Evolutionary conservation across 2,113 vertebrate genomes (phyloP), one percentile per base, ranked within the genome.

Genomic region (Argyrosomus japonicus): DNA sequence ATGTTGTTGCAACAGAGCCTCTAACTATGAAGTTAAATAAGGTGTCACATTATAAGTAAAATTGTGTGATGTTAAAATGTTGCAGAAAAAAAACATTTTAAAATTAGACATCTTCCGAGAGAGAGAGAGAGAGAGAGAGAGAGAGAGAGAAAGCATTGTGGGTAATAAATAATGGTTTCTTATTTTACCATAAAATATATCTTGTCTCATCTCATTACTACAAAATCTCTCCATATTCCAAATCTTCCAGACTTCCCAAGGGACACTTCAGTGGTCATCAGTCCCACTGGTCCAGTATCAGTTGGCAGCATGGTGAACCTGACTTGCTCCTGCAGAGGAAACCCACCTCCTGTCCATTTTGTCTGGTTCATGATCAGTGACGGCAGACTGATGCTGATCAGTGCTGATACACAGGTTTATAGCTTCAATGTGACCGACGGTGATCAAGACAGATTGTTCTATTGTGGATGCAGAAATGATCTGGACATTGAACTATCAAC

Each of bases 291-390:
- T 32, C 47, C 63, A 29, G 75, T 77, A 25, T 67, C 75, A 47
- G 36, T 68, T 6, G 87, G 81, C 29, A 79, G 81, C 21, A 5
- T 6, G 47, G 88, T 89, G 65, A 87, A 72, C 29, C 65, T 89
- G 58, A 84, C 69, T 21, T 89, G 88, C 71, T 75, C 63, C 58
- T 82, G 81, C 45, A 79, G 62, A 45, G 75, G 75, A 32, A 87
- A 82, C 56, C 88, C 84, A 27, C 62, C 75, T 50, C 48, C 36
- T 40, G 36, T 10, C 6, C 50, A 47, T 19, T 84, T 75, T 76
- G 43, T 62, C 54, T 85, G 88, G 84, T 84, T 81, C 70, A 74
- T 15, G 61, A n/a, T 57, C 23, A 57, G 58, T 32, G 36, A 29
- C 7, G 36, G 51, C 75, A 68, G 75, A 58, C 63, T 77, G 75